A percentile compares a stretch with the other conserved stretches of the same genome.
Evolutionary conservation across 2,113 vertebrate genomes (phyloP).

Genomic region (Podarcis cretensis): DNA sequence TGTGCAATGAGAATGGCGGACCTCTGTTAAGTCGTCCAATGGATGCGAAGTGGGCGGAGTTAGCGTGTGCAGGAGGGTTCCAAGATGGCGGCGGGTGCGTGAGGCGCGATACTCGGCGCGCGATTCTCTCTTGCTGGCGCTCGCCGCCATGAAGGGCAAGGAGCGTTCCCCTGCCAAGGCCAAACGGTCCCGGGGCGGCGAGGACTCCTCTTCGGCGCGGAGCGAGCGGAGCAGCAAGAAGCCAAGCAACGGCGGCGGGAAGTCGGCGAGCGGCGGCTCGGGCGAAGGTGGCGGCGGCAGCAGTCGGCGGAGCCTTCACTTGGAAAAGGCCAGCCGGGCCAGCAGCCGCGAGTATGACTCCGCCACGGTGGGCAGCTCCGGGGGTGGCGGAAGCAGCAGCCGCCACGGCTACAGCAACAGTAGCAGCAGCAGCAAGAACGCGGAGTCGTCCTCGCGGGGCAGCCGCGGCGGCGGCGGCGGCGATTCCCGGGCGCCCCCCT

Average conservation of each 20-base stretch:
- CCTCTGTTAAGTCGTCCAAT: constrained; percentile 37
- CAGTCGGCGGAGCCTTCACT: constrained; percentile 74
- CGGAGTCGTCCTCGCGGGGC: constrained; percentile 72
- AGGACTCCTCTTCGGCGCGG: constrained; percentile 79
- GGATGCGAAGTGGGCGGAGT: constrained; percentile 41
- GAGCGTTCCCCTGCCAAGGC: constrained; percentile 93
- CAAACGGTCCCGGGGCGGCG: constrained; percentile 92
- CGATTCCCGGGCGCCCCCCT: constrained; percentile 71
- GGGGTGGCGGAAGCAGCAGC: constrained; percentile 66
- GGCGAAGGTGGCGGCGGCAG: constrained; percentile 80
- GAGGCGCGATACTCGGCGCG: constrained; percentile 69
- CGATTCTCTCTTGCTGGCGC: constrained; percentile 59
- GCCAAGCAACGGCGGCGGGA: constrained; percentile 83
- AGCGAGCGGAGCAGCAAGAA: constrained; percentile 93
- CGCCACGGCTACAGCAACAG: constrained; percentile 79
- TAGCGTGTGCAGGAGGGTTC: constrained; percentile 59
- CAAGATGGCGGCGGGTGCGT: constrained; percentile 83
- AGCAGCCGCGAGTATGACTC: constrained; percentile 85
- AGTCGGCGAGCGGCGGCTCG: constrained; percentile 73
- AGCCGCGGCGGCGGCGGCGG: constrained; percentile 79
- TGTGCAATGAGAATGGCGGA: constrained; percentile 5
- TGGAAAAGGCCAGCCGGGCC: constrained; percentile 52
- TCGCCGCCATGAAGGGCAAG: constrained; percentile 90
- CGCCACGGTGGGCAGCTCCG: constrained; percentile 41
- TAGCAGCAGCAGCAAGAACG: constrained; percentile 75